phyloP scores from a whole-genome alignment of 2,888 invertebrate genomes.

The Fragum sueziense region DNA sequence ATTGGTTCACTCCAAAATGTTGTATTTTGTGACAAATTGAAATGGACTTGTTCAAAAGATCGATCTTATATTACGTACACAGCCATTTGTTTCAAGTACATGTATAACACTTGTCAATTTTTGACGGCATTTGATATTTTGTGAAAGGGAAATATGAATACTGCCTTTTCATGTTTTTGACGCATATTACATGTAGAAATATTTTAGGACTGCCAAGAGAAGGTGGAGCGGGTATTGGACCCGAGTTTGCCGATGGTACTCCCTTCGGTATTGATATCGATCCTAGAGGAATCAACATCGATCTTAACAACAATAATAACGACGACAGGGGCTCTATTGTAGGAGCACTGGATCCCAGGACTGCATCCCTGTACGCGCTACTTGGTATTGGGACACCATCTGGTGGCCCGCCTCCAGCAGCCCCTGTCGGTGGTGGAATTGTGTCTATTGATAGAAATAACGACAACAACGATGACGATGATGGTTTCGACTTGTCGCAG shows the following conservation, averaged over 20 bases:
- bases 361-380: not conserved
- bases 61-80: too few relatives aligned
- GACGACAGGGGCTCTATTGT: not conserved
- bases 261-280: not conserved
- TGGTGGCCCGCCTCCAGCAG: not conserved
- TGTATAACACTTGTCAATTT: too few relatives aligned
- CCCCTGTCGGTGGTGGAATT: not conserved
- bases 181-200: too few relatives aligned
- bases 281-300: not conserved
- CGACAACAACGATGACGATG: not conserved
- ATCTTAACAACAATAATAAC: not conserved
- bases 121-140: too few relatives aligned
- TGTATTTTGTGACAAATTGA: too few relatives aligned
- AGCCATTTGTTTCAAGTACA: too few relatives aligned
- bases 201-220: not conserved
- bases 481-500: not conserved
- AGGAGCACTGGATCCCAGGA: not conserved
- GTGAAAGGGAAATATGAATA: too few relatives aligned
- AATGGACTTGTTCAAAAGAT: too few relatives aligned
- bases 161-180: too few relatives aligned
- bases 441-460: too few relatives aligned
- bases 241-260: not conserved
- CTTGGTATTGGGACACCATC: not conserved
- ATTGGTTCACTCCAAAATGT: too few relatives aligned
- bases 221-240: slow-evolving; percentile 6